Evolutionary conservation across 2,797 vertebrate species (phyloP).

Genomic region (Anolis apletophallus): DNA sequence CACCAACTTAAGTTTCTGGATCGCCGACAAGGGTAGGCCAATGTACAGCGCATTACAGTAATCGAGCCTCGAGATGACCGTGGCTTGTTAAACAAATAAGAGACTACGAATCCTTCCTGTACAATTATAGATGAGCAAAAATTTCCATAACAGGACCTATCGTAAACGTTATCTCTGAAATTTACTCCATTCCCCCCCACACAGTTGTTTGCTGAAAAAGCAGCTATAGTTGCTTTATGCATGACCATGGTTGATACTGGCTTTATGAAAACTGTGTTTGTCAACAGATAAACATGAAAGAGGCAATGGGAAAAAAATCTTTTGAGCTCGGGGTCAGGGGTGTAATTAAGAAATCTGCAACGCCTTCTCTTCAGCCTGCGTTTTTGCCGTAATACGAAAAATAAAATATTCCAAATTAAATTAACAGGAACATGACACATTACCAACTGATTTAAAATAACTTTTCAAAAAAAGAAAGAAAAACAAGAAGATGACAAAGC

Average conservation of each 20-base stretch:
- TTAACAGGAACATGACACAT: slow-evolving; percentile 23
- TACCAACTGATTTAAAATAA: neutral
- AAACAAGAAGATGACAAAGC: neutral
- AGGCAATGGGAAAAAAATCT: neutral
- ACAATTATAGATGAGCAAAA: neutral
- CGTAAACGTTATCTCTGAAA: neutral
- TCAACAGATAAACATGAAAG: neutral
- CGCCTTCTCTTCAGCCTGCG: neutral
- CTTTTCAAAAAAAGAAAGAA: neutral
- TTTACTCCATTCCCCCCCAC: neutral
- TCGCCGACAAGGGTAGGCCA: no score
- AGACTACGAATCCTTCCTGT: neutral
- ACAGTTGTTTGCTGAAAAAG: slow-evolving; percentile 35
- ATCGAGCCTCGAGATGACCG: no score
- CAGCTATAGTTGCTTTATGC: neutral
- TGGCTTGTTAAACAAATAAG: slow-evolving; percentile 10
- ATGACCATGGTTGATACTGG: neutral
- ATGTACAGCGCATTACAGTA: no score
- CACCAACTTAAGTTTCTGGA: no score
- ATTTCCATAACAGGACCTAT: neutral
- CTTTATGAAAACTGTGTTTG: neutral
- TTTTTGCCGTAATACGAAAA: slow-evolving; percentile 30
- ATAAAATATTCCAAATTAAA: neutral
- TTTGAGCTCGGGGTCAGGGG: slow-evolving; percentile 5
- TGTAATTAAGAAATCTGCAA: neutral